phyloP scores from a whole-genome alignment of 2,888 invertebrate species.

The Drosophila prolongata region DNA sequence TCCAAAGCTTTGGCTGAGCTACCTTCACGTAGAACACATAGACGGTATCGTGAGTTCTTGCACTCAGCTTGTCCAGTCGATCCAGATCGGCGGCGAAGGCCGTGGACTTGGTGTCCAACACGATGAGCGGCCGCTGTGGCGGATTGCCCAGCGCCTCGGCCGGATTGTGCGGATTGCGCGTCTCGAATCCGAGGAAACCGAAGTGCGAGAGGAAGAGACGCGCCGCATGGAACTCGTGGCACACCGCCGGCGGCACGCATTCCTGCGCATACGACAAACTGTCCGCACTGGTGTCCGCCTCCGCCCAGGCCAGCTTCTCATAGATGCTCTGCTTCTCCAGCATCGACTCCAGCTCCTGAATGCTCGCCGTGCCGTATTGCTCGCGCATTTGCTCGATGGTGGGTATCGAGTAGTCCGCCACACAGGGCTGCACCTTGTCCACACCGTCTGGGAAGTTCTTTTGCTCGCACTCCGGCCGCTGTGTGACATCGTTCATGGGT shows the following conservation, averaged over 20 bases:
- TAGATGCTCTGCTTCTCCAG: slow-evolving; percentile 89
- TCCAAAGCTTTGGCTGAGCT: rapidly evolving
- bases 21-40: slow-evolving; percentile 96
- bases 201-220: slow-evolving; percentile 97
- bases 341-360: slow-evolving; percentile 89
- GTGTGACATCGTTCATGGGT: slow-evolving; percentile 89
- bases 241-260: slow-evolving; percentile 91
- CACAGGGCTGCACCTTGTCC: slow-evolving; percentile 91
- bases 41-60: slow-evolving; percentile 95
- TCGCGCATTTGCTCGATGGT: slow-evolving; percentile 90
- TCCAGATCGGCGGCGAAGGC: slow-evolving; percentile 93
- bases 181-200: slow-evolving; percentile 91
- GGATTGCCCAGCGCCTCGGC: slow-evolving; percentile 75
- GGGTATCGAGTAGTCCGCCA: slow-evolving; percentile 96
- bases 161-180: slow-evolving; percentile 83
- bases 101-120: slow-evolving; percentile 83
- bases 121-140: slow-evolving; percentile 81
- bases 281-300: slow-evolving; percentile 84
- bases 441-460: slow-evolving; percentile 92
- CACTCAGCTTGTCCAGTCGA: slow-evolving; percentile 93
- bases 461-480: slow-evolving; percentile 89
- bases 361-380: slow-evolving; percentile 85
- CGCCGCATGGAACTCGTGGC: slow-evolving; percentile 97
- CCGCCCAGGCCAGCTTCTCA: slow-evolving; percentile 86
- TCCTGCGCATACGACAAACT: slow-evolving; percentile 87